These are phyloP conservation scores for Lithobates sylvaticus DNA, from an alignment of 2,797 vertebrate genomes.

Conservation along the genomic window DNA sequence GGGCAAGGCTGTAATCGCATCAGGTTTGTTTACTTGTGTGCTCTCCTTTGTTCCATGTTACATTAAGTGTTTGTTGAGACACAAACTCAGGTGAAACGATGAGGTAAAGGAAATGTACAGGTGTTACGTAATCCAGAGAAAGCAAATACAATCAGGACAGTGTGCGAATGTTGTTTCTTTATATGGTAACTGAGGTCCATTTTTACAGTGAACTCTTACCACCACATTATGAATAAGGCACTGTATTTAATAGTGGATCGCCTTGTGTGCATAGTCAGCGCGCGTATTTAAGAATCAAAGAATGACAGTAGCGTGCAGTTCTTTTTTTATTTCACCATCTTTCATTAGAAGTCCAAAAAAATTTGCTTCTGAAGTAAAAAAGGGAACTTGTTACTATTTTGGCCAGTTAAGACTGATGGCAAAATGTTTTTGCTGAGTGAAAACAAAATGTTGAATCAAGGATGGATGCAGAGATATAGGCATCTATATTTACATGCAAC, in stretches of 20 bases:
- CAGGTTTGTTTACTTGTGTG: slow-evolving; percentile 39
- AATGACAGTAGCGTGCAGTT: no score
- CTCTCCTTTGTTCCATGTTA: slow-evolving; percentile 39
- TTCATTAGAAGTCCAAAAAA: no score
- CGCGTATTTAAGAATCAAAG: no score
- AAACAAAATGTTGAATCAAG: no score
- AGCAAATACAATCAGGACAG: background rate
- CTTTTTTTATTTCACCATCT: no score
- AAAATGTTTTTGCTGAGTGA: no score
- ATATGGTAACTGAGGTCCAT: background rate
- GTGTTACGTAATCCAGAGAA: slow-evolving; percentile 20
- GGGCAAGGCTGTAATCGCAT: slow-evolving; percentile 18
- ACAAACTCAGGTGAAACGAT: slow-evolving; percentile 5
- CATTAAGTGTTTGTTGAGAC: slow-evolving; percentile 40
- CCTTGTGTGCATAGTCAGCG: no score
- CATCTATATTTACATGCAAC: no score
- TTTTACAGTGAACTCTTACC: slow-evolving; percentile 1
- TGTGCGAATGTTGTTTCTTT: background rate
- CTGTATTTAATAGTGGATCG: background rate
- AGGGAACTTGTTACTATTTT: no score
- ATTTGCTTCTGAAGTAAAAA: no score
- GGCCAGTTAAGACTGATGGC: no score
- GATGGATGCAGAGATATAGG: no score
- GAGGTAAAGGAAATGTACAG: slow-evolving; percentile 40
- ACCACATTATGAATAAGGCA: background rate